Evolutionary conservation across 2,797 vertebrate species (phyloP).

Genomic region (Labeo calbasu): DNA sequence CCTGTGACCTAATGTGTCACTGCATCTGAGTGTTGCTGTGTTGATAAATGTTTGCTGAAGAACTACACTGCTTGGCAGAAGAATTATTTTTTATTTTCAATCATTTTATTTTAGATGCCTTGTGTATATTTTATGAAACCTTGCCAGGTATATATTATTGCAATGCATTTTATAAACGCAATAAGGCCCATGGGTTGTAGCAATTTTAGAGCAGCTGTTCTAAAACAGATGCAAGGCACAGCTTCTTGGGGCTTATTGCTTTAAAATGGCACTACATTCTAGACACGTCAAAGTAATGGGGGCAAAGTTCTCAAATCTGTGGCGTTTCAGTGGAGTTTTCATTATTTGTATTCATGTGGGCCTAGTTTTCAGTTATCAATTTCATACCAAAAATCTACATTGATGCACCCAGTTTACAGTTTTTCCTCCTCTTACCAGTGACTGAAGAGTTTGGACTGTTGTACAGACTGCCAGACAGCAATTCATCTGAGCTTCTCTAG

Average conservation of each 20-base stretch:
- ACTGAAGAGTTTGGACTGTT: constrained; percentile 90
- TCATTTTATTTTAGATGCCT: neutral
- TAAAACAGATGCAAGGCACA: neutral
- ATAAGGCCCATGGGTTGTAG: neutral
- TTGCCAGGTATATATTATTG: neutral
- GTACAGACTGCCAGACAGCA: constrained; percentile 92
- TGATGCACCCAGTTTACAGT: neutral
- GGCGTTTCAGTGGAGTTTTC: too few species aligned
- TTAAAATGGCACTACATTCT: neutral
- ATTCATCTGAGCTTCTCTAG: constrained; percentile 98
- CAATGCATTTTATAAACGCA: neutral
- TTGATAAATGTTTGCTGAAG: neutral
- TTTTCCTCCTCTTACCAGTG: constrained; percentile 79
- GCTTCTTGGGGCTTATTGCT: neutral
- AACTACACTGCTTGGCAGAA: neutral
- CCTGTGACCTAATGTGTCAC: neutral
- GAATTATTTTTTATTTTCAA: neutral
- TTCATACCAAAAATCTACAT: neutral
- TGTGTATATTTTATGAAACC: neutral
- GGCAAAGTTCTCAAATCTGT: neutral
- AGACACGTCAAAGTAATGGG: neutral
- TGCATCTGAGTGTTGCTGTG: neutral
- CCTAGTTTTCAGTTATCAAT: neutral
- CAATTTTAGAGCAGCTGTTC: neutral
- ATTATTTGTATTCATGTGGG: neutral